Evolutionary conservation across 2,113 vertebrate genomes (phyloP).

Genomic region (Gymnarchus niloticus): DNA sequence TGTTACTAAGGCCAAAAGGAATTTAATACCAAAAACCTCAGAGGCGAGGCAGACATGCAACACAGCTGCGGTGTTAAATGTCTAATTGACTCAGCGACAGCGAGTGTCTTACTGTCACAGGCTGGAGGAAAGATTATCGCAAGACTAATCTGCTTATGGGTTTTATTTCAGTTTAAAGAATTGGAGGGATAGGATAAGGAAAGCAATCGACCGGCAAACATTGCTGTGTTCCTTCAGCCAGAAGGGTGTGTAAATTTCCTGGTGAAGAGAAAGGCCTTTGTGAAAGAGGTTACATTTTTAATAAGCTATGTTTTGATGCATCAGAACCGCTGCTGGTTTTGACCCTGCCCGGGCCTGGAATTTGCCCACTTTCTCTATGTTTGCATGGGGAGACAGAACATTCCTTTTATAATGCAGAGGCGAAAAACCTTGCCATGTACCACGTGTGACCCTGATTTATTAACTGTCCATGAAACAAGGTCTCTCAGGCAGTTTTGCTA

Average conservation of each 20-base stretch:
- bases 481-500: too few species aligned
- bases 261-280: too few species aligned
- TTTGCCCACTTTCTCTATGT: neutral
- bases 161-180: neutral
- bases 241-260: neutral
- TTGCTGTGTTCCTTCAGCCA: neutral
- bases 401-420: neutral
- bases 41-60: neutral
- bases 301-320: neutral
- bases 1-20: neutral
- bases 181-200: neutral
- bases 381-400: neutral
- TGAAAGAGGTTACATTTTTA: neutral
- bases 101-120: too few species aligned
- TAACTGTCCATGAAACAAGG: too few species aligned
- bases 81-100: constrained; percentile 9
- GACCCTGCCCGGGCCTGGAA: neutral
- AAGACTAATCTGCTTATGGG: neutral
- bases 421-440: neutral
- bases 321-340: neutral
- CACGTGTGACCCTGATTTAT: neutral
- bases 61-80: neutral
- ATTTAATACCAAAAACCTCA: neutral
- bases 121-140: neutral
- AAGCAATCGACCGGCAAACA: neutral